Percentiles rank a stretch among this genome's conserved stretches.
Evolutionary conservation across 2,888 invertebrate species (phyloP).

Genomic region (Spilarctia lutea): DNA sequence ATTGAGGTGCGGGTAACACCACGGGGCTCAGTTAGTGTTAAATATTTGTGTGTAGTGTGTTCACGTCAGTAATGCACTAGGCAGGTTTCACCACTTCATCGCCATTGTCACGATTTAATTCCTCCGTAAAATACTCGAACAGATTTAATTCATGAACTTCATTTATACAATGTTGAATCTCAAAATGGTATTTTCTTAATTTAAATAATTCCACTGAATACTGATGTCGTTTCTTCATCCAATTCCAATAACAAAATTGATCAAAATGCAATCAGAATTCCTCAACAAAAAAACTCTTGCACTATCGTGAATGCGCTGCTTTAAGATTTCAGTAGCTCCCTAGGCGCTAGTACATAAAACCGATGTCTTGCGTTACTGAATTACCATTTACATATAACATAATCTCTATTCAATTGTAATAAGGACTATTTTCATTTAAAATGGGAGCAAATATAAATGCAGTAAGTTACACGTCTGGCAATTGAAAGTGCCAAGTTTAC

Average conservation of each 20-base stretch:
- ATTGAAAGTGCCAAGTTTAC: slow-evolving; percentile 68
- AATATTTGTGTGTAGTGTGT: background rate
- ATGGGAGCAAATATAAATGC: background rate
- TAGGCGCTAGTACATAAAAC: slow-evolving; percentile 43
- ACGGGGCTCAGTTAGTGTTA: background rate
- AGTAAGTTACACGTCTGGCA: slow-evolving; percentile 55
- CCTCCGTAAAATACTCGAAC: background rate
- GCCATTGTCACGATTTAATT: background rate
- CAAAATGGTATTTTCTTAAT: background rate
- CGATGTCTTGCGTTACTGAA: slow-evolving; percentile 22
- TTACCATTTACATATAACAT: slow-evolving; percentile 1
- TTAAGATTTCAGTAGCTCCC: slow-evolving; percentile 41
- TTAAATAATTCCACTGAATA: background rate
- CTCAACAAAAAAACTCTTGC: slow-evolving; percentile 34
- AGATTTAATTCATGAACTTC: background rate
- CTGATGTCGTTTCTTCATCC: slow-evolving; percentile 7
- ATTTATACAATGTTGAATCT: background rate
- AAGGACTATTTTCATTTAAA: slow-evolving; percentile 25
- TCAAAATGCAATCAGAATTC: slow-evolving; percentile 31
- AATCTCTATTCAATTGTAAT: slow-evolving; percentile 3
- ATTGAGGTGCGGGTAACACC: no score
- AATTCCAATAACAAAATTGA: slow-evolving; percentile 26
- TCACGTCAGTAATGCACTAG: background rate
- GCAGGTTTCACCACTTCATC: no score
- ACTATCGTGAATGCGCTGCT: slow-evolving; percentile 29